Evolutionary conservation across 1,140 invertebrate genomes (phyloP).

Genomic region (Doryteuthis pealeii): DNA sequence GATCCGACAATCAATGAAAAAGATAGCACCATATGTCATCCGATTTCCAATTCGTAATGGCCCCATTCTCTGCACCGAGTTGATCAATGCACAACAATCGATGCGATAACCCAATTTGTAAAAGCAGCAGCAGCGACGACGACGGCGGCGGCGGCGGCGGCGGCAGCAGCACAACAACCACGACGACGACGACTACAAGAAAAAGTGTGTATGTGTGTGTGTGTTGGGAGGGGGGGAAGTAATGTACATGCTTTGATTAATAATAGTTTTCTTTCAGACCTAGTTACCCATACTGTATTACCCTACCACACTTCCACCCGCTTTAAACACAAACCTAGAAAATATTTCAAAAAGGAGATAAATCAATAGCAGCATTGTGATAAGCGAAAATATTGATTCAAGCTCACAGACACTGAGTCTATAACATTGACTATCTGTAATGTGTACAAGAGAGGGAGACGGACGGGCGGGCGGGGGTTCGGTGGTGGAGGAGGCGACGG

Average conservation of each 20-base stretch:
- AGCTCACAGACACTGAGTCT: slow-evolving; percentile 11
- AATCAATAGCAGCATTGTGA: slow-evolving; percentile 35
- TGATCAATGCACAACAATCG: slow-evolving; percentile 26
- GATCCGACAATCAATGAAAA: slow-evolving; percentile 16
- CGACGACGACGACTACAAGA: too few species aligned
- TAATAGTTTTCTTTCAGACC: too few species aligned
- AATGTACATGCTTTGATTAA: too few species aligned
- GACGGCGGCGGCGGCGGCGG: background rate
- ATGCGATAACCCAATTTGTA: slow-evolving; percentile 36
- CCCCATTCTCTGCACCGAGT: slow-evolving; percentile 16
- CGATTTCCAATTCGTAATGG: slow-evolving; percentile 25
- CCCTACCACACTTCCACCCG: background rate
- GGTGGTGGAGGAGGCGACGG: too few species aligned
- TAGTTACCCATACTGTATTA: too few species aligned
- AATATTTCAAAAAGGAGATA: slow-evolving; percentile 25
- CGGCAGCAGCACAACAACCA: too few species aligned
- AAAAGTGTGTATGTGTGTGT: too few species aligned
- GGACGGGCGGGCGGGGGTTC: too few species aligned
- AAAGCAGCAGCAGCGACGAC: slow-evolving; percentile 23
- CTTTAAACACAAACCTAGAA: slow-evolving; percentile 13
- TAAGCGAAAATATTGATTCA: slow-evolving; percentile 32
- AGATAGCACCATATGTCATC: slow-evolving; percentile 28
- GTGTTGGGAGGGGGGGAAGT: too few species aligned
- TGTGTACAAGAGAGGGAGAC: too few species aligned
- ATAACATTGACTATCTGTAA: background rate